Evolutionary conservation across 2,888 invertebrate genomes (phyloP).

Genomic region (Amiota communis): DNA sequence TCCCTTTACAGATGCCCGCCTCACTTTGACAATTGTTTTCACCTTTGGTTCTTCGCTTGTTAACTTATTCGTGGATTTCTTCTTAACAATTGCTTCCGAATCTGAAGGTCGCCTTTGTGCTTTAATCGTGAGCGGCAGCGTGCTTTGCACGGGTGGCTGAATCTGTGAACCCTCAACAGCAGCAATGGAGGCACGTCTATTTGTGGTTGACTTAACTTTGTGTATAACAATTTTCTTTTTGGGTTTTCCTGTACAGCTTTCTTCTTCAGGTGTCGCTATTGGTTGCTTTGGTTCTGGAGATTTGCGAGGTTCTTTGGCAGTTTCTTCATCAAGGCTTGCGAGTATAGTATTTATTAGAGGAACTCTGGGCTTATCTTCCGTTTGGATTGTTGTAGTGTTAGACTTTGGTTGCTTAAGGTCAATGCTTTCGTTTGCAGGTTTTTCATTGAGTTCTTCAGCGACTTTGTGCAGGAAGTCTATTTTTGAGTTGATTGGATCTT

Average conservation of each 20-base stretch:
- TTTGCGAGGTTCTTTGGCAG: conserved; percentile 22
- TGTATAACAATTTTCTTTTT: conserved; percentile 53
- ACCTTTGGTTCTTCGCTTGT: conserved; percentile 43
- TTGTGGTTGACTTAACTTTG: conserved; percentile 41
- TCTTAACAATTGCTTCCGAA: conserved; percentile 65
- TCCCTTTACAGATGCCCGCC: conserved; percentile 43
- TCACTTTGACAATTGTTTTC: conserved; percentile 47
- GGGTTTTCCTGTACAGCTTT: conserved; percentile 30
- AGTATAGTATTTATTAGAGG: neutral
- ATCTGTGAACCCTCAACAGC: conserved; percentile 69
- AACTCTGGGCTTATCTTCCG: too few species aligned
- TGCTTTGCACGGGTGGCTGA: conserved; percentile 49
- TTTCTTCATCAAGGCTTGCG: conserved; percentile 31
- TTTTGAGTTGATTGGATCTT: conserved; percentile 30
- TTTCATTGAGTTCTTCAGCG: conserved; percentile 35
- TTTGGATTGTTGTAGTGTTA: conserved; percentile 35
- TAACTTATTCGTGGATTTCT: conserved; percentile 58
- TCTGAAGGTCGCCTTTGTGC: conserved; percentile 68
- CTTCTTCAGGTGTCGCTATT: neutral
- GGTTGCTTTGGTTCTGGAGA: neutral
- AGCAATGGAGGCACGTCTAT: conserved; percentile 68
- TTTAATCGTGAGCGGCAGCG: conserved; percentile 40
- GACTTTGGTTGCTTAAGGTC: neutral
- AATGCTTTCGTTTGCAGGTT: conserved; percentile 9
- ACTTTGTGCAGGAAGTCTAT: conserved; percentile 51